Base-by-base conservation (phyloP, 2,888 invertebrate genomes). In the Nezara viridula region DNA sequence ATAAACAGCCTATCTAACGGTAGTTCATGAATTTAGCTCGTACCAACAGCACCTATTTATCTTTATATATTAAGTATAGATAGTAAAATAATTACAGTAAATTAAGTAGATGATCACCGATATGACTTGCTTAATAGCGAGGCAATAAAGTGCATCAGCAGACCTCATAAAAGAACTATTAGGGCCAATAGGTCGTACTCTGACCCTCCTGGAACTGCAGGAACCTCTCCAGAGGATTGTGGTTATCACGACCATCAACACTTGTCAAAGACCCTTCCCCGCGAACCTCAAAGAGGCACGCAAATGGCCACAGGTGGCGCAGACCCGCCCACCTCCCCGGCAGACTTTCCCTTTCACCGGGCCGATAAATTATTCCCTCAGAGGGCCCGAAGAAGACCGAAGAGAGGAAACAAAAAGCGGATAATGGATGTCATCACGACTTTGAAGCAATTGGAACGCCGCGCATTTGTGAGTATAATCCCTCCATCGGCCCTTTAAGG, bases 391-490 rank as follows among this genome's bases (percentile, higher is more conserved):
- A 60, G 27, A 37, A 27, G 4, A 27, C 27, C 14, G 66, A 73
- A 37, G 32, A 37, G 21, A 7, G 4, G 66, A 73, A 73, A 73
- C 66, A 73, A 73, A 73, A 73, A 73, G 66, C 66, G 37, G 66
- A 73, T 73, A 73, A 73, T 73, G 66, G 66, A 73, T 37, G 66
- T 73, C 66, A 73, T 73, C 66, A 37, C 32, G 66, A 9, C 14
- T n/a, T 9, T 73, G 1, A 9, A 21, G 66, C 66, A 37, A 73
- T 73, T 73, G 60, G 60, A 60, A 27, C 14, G 60, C 60, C 60
- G 60, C 60, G 32, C 66, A 73, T 73, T 73, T 73, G 66, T 73
- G 66, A 73, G 66, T 73, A 12, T 37, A 73, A 73, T 73, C 66
- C 32, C 66, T 60, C 66, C 37, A 19, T 32, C 66, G 66, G 66